Evolutionary conservation across 2,797 vertebrate species (phyloP), one percentile per base, ranked within the genome.

Genomic region (Glossophaga mutica): DNA sequence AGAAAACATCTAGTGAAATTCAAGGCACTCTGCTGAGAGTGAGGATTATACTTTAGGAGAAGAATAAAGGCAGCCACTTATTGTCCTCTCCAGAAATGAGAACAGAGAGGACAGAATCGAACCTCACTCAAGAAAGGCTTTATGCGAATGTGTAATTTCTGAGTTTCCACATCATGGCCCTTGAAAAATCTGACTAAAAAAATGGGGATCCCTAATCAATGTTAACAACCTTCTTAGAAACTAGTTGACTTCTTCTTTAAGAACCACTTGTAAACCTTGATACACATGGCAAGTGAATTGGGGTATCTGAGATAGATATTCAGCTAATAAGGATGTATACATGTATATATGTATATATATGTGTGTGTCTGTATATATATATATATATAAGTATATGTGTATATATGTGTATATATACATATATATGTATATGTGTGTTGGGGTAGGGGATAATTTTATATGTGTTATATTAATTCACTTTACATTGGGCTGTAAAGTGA

Each of bases 151-250:
- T 4, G n/a, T 67, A 87, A 82, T 92, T 73, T 22, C 26, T 10
- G 59, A 48, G 52, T 12, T 37, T 71, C 16, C n/a, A 44, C 3
- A 70, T 7, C 11, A 34, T 3, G 42, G 14, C 9, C 26, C 18
- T 83, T 91, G 37, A 94, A 90, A 90, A 92, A 87, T 88, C 59
- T 55, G 19, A 84, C 29, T 67, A 46, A 94, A 59, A 82, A 92
- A 76, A 1, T 42, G 26, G 26, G 7, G 19, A 32, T 48, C 26
- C 76, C 15, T 70, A 42, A 39, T 81, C 34, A 77, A 44, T n/a
- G 52, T 62, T 68, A 76, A 50, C 34, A 87, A 57, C 21, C n/a
- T 71, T 32, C 6, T 81, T 48, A 84, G 39, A 91, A 94, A 73
- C 21, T 18, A 87, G 9, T 9, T 71, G 65, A 10, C 16, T 65